A percentile compares a stretch with the other conserved stretches of the same genome.
Evolutionary conservation across 2,888 invertebrate genomes (phyloP).

Genomic region (Ichneumon xanthorius): DNA sequence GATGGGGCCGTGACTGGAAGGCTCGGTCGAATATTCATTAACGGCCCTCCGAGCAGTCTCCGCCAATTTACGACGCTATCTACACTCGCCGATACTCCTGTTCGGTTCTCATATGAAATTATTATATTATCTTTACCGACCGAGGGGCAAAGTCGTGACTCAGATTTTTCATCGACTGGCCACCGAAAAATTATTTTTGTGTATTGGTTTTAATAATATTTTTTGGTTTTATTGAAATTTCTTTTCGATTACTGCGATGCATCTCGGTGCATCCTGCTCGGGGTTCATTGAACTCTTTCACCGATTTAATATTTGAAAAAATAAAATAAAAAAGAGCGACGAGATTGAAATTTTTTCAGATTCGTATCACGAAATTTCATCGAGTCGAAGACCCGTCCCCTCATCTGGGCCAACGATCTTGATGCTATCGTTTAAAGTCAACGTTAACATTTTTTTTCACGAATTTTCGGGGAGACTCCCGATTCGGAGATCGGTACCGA

Average conservation of each 20-base stretch:
- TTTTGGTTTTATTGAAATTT: background rate
- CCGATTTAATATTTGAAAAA: background rate
- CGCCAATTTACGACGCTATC: slow-evolving; percentile 33
- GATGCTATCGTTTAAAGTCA: slow-evolving; percentile 11
- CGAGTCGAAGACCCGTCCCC: background rate
- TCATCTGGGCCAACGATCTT: background rate
- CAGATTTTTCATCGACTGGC: no score
- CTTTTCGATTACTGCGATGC: background rate
- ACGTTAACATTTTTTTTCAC: slow-evolving; percentile 12
- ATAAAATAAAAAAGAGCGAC: background rate
- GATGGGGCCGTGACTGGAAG: slow-evolving; percentile 5
- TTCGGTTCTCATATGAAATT: background rate
- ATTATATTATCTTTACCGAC: background rate
- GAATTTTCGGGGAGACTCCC: background rate
- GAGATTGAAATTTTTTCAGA: background rate
- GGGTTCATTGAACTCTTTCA: no score
- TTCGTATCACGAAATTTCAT: slow-evolving; percentile 32
- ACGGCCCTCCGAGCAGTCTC: background rate
- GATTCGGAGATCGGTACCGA: slow-evolving; percentile 33
- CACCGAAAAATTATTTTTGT: no score
- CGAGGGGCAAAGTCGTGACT: no score
- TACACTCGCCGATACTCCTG: background rate
- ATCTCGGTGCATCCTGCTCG: no score
- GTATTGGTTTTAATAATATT: background rate
- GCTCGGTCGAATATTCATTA: slow-evolving; percentile 45